These are phyloP conservation scores for Pygoscelis adeliae DNA, from an alignment of 2,113 vertebrate genomes.

Conservation along the genomic window DNA sequence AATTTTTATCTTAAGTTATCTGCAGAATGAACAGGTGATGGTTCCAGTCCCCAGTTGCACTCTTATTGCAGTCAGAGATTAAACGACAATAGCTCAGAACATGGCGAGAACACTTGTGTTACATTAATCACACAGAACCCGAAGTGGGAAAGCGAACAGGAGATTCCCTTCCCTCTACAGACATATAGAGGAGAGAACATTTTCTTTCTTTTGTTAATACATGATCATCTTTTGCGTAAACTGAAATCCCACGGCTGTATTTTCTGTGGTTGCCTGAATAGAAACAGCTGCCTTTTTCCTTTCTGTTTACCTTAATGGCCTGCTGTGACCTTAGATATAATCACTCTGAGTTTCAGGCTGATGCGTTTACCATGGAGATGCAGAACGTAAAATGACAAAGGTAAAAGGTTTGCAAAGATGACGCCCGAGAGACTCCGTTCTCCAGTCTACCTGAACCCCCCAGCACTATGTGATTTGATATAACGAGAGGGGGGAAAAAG, in stretches of 20 bases:
- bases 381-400: not conserved
- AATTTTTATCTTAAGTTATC: not conserved
- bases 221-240: not conserved
- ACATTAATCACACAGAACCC: not conserved
- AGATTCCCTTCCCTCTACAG: not conserved
- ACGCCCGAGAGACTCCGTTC: not conserved
- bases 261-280: not conserved
- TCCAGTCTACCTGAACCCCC: not conserved
- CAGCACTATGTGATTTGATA: not conserved
- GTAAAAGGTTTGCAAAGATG: not conserved
- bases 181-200: not conserved
- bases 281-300: not conserved
- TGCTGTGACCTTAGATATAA: not conserved
- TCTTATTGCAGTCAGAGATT: not conserved
- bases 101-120: not conserved
- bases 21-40: not conserved
- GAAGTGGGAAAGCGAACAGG: not conserved
- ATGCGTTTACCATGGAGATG: not conserved
- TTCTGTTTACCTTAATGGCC: not conserved
- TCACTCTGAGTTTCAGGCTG: not conserved
- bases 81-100: not conserved
- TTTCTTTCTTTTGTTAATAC: not conserved
- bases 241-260: not conserved
- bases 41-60: not conserved
- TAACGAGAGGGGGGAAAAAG: accelerated